Evolutionary conservation across 2,113 vertebrate species (phyloP), one percentile per base, ranked within the genome.

Genomic region (Ia io): DNA sequence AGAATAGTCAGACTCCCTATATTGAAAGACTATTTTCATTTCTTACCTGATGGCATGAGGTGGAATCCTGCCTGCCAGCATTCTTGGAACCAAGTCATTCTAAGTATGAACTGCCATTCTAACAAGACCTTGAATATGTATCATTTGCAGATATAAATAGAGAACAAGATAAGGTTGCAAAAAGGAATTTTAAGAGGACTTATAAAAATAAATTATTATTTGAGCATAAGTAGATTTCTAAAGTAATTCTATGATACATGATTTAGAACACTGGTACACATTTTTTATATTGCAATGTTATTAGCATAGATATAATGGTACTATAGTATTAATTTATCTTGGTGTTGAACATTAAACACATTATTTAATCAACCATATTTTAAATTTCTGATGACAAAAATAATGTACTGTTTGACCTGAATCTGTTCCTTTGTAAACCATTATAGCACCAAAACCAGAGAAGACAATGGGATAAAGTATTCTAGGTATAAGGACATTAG

Each of bases 261-360:
- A 63, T 2, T 61, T 86, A 94, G 32, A 95, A 78, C n/a, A 90
- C 2, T 90, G 65, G 35, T 25, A n/a, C 3, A 59, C 6, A 71
- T 63, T 40, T 65, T 70, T 83, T 69, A 89, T 30, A 77, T 22
- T 69, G 53, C n/a, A 83, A 40, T 25, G 12, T 74, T 88, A 93
- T 5, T 85, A 42, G 23, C 12, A 71, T 47, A 84, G 35, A 93
- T 56, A 77, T 59, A 88, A 80, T 59, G 71, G 9, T 10, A 9
- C 25, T 53, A 59, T 18, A 76, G 77, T 10, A 94, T 89, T 87
- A 42, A 56, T 88, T 86, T 92, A 84, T 30, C 16, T 76, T 95
- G 47, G 49, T 18, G 5, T 37, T 95, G n/a, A 12, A 44, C 16
- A 90, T 84, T 80, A 84, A 90, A 61, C 5, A 42, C 37, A 84